A percentile compares a stretch with the other conserved stretches of the same genome.
Evolutionary conservation across 2,113 vertebrate genomes (phyloP).

Genomic region (Pitta sordida): DNA sequence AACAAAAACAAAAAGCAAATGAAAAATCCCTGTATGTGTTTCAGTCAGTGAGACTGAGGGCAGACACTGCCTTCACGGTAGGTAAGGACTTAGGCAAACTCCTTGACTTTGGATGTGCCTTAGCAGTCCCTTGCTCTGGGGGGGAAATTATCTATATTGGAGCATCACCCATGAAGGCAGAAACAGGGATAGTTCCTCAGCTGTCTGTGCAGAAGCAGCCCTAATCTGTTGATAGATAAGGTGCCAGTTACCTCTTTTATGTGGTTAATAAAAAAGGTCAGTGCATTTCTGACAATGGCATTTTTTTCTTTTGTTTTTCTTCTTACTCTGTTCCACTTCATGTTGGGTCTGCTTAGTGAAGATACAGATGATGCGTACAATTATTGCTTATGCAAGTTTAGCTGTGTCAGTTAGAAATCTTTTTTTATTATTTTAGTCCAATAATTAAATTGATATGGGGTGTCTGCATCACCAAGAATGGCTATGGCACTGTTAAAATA

Average conservation of each 20-base stretch:
- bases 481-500: neutral
- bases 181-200: neutral
- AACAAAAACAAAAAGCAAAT: neutral
- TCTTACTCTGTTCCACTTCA: neutral
- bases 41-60: neutral
- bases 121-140: accelerated
- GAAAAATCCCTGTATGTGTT: neutral
- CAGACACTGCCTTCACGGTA: neutral
- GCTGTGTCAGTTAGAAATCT: neutral
- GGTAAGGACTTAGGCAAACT: neutral
- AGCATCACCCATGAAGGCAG: neutral
- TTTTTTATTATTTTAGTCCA: neutral
- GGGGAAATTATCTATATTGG: neutral
- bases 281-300: neutral
- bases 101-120: neutral
- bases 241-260: neutral
- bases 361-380: neutral
- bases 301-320: neutral
- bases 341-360: neutral
- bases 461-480: neutral
- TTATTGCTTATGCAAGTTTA: neutral
- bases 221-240: neutral
- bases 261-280: neutral
- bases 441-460: neutral
- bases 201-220: neutral